phyloP scores from a whole-genome alignment of 2,888 invertebrate species.

The Pristionchus arcanus region DNA sequence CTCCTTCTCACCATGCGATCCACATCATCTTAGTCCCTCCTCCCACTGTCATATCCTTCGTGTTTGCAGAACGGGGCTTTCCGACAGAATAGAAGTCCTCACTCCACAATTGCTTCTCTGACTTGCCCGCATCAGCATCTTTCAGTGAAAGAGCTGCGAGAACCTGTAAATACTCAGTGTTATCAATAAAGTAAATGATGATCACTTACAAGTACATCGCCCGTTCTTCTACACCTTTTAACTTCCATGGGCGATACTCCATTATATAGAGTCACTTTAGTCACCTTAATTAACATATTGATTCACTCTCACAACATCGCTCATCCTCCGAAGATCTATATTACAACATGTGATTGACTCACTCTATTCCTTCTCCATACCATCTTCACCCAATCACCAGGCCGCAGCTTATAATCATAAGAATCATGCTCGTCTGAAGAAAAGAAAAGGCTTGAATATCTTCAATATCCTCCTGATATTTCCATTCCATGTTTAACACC shows the following conservation, averaged over 20 bases:
- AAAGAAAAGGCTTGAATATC: background rate
- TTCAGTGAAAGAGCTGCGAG: background rate
- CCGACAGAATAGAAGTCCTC: conserved; percentile 29
- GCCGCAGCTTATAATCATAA: background rate
- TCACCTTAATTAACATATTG: background rate
- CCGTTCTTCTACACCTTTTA: background rate
- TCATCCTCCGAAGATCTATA: too few relatives aligned
- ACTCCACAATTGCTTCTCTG: conserved; percentile 8
- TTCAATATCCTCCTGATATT: background rate
- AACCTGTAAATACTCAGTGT: background rate
- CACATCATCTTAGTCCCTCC: conserved; percentile 1
- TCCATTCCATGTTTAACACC: too few relatives aligned
- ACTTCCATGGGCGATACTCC: conserved; percentile 11
- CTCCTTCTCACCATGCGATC: conserved; percentile 28
- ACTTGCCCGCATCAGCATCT: background rate
- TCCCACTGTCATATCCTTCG: conserved; percentile 20
- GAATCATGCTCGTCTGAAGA: background rate
- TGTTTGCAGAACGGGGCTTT: background rate
- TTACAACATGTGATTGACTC: background rate
- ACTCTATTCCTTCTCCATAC: conserved; percentile 11
- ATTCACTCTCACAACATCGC: background rate
- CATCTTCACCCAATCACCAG: conserved; percentile 27
- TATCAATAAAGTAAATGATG: background rate
- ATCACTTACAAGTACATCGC: background rate
- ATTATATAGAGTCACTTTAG: background rate